Evolutionary conservation across 2,797 vertebrate species (phyloP), one percentile per base, ranked within the genome.

Genomic region (Ataeniobius toweri): DNA sequence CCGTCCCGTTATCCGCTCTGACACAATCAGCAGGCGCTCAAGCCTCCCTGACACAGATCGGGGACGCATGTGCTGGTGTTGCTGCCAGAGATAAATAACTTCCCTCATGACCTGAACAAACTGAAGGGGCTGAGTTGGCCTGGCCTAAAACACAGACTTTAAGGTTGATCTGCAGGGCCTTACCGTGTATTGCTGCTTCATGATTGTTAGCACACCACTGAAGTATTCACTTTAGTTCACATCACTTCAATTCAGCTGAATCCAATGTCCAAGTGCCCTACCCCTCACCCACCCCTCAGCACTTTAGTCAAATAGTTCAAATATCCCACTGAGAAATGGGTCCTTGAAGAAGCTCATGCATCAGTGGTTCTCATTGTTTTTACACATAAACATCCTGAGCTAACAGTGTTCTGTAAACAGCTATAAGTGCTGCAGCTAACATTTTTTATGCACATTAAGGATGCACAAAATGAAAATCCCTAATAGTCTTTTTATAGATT

Each of bases 21-120:
- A 89, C 88, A 82, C 69, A 74, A 81, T 59, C 74, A 82, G 81
- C 74, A 84, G 81, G 71, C 76, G 81, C 56, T 41, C 50, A 56
- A 67, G 75, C 16, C 41, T 74, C 59, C 48, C 48, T 75, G 73
- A 80, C 72, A 50, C 73, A 61, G 67, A 80, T 26, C 53, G 5
- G 44, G 65, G 69, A 58, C 26, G n/a, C 46, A 39, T n/a, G 13
- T 67, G 71, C 41, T 58, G 73, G 55, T 56, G 55, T 85, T 77
- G 63, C 56, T 76, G 26, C 39, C 59, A 44, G 20, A 82, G 82
- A 87, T 82, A 74, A 85, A 36, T 2, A 68, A 46, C 41, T 46
- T n/a, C n/a, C 13, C 9, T 50, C 16, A 55, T 24, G 28, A 12
- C 10, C 28, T 28, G 72, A 73, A 18, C 61, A 67, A 44, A 61